phyloP scores from a whole-genome alignment of 2,797 vertebrate genomes.

The Mus spretus region DNA sequence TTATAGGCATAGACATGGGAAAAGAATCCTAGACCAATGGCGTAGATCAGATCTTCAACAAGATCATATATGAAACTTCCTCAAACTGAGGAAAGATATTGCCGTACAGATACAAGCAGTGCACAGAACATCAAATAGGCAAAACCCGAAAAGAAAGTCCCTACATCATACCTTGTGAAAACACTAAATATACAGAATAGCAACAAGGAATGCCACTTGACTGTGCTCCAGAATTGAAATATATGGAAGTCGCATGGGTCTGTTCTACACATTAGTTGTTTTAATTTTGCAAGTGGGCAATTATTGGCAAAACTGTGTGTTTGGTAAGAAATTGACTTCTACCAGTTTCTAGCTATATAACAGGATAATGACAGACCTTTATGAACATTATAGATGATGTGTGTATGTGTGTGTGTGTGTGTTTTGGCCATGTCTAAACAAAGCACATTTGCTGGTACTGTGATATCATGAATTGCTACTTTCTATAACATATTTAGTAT shows the following conservation, averaged over 20 bases:
- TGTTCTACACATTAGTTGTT: background rate
- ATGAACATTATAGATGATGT: background rate
- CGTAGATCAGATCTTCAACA: background rate
- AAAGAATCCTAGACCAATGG: background rate
- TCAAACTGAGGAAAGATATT: background rate
- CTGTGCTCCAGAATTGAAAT: background rate
- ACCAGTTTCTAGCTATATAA: background rate
- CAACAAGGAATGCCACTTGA: background rate
- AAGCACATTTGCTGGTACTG: background rate
- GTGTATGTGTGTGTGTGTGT: background rate
- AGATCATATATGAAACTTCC: background rate
- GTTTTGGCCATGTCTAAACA: background rate
- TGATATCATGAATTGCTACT: background rate
- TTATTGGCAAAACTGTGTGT: conserved; percentile 26
- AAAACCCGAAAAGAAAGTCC: background rate
- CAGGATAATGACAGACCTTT: background rate
- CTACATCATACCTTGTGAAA: background rate
- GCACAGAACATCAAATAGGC: background rate
- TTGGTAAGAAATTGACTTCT: background rate
- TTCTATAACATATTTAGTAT: background rate
- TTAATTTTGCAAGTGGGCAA: background rate
- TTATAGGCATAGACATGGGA: background rate
- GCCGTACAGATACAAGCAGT: background rate
- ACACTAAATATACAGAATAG: background rate
- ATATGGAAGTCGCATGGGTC: background rate